Percentiles rank a stretch among this genome's conserved stretches.
Conservation (phyloP, 2,797 vertebrate genomes). For the Cephalopachus bancanus region DNA sequence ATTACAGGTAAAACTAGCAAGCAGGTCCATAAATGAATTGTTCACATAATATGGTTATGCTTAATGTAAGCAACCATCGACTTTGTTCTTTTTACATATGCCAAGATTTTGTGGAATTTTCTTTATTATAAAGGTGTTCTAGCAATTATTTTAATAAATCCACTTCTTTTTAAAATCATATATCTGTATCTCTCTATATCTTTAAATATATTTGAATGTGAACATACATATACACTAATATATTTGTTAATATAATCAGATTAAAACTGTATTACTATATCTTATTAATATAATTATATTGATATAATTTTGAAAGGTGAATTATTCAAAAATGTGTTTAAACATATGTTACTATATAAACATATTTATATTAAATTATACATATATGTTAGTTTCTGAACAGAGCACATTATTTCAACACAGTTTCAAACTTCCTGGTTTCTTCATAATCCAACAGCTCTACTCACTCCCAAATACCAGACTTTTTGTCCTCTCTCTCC, state of each 20-base stretch:
- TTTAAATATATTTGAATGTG: constrained; percentile 9
- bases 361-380: not conserved
- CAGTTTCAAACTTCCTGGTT: constrained; percentile 60
- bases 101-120: constrained; percentile 51
- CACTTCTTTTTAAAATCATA: not conserved
- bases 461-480: not conserved
- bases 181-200: not conserved
- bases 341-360: not conserved
- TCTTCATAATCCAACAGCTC: constrained; percentile 2
- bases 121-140: not conserved
- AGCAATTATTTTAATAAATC: constrained; percentile 4
- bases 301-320: not conserved
- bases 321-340: not conserved
- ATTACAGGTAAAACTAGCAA: not conserved
- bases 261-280: not conserved
- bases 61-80: not conserved
- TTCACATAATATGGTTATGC: not conserved
- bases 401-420: not conserved
- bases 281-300: not conserved
- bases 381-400: not conserved
- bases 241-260: not conserved
- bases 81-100: not conserved
- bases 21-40: not conserved
- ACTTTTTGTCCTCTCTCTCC: not conserved
- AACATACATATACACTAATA: not conserved